Conservation (phyloP, 2,113 vertebrate genomes). For the Alosa alosa region DNA sequence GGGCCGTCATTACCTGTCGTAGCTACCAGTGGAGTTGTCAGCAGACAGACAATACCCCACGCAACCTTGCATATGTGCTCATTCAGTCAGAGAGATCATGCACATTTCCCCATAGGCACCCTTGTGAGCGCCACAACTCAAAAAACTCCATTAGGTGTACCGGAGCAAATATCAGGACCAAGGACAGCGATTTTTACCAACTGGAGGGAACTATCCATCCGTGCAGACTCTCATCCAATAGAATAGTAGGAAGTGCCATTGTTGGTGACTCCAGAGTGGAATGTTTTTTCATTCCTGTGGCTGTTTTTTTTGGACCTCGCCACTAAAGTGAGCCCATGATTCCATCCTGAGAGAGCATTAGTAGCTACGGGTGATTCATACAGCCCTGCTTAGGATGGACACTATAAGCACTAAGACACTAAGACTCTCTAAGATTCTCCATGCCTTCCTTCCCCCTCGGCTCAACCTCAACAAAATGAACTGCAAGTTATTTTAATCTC, state of each 20-base stretch:
- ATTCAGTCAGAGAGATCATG: neutral
- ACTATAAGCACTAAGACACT: slow-evolving; percentile 9
- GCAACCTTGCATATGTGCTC: neutral
- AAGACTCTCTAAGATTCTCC: slow-evolving; percentile 14
- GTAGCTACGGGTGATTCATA: neutral
- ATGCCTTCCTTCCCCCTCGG: neutral
- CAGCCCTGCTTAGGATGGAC: slow-evolving; percentile 13
- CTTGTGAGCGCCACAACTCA: slow-evolving; percentile 41
- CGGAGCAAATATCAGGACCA: slow-evolving; percentile 41
- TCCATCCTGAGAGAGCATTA: neutral
- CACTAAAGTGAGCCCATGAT: slow-evolving; percentile 8
- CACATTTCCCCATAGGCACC: neutral
- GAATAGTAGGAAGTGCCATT: neutral
- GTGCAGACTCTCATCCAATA: neutral
- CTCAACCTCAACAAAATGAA: slow-evolving; percentile 9
- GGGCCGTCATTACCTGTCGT: slow-evolving; percentile 20
- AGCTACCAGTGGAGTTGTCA: slow-evolving; percentile 23
- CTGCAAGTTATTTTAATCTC: slow-evolving; percentile 13
- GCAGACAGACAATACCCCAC: slow-evolving; percentile 15
- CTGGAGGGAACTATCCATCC: neutral
- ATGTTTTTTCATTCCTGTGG: neutral
- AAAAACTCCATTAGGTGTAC: slow-evolving; percentile 20
- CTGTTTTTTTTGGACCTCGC: neutral
- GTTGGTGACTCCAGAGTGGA: neutral
- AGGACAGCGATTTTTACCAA: slow-evolving; percentile 33